These are phyloP conservation scores for Yponomeuta malinellus DNA, from an alignment of 2,888 invertebrate species.

Conservation along the genomic window DNA sequence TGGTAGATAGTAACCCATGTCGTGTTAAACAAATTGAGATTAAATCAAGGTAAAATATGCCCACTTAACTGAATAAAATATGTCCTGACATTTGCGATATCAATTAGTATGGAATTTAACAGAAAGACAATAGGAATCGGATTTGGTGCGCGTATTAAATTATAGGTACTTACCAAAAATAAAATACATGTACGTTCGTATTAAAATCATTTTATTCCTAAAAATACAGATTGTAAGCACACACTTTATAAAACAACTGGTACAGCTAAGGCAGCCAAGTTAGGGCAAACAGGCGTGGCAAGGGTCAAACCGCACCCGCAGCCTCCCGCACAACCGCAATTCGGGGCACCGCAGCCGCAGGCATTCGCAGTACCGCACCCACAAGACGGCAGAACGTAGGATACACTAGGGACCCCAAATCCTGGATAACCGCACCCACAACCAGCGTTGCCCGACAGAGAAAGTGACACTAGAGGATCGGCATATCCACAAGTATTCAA, in stretches of 20 bases:
- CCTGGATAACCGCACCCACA: constrained; percentile 1
- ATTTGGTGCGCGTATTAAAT: no score
- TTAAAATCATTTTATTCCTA: background rate
- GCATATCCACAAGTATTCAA: background rate
- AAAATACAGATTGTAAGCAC: background rate
- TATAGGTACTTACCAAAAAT: no score
- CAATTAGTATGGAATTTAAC: no score
- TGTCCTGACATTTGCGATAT: no score
- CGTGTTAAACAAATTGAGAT: no score
- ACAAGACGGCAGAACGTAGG: constrained; percentile 3
- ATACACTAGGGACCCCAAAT: background rate
- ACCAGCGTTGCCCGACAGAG: background rate
- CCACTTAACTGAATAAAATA: no score
- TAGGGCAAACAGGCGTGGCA: background rate
- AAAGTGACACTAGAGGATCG: background rate
- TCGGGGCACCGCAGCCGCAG: background rate
- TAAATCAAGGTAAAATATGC: no score
- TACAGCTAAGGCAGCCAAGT: background rate
- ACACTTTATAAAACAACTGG: background rate
- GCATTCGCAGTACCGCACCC: background rate
- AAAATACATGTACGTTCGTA: no score
- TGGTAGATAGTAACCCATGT: no score
- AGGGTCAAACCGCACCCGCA: background rate
- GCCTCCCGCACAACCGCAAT: background rate
- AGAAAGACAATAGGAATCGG: no score